Conservation (phyloP, 1,140 invertebrate genomes). For the Mesaphorura yosii region DNA sequence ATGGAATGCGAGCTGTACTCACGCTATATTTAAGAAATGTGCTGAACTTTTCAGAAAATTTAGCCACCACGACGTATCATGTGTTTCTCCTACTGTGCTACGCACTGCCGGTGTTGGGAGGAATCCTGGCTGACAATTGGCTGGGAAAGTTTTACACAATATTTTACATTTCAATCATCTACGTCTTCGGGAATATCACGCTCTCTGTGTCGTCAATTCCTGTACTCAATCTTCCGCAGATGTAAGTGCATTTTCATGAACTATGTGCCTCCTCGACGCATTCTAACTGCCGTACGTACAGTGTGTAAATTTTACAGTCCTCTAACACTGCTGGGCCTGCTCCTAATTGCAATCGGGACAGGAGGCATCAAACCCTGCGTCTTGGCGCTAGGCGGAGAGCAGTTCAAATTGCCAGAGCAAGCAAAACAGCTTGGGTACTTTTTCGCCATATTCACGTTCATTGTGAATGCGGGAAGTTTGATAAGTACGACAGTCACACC, state of each 20-base stretch:
- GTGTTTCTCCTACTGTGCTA: slow-evolving; percentile 69
- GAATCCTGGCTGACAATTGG: slow-evolving; percentile 54
- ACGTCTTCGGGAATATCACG: slow-evolving; percentile 42
- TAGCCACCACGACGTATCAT: slow-evolving; percentile 70
- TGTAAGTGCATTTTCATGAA: slow-evolving; percentile 26
- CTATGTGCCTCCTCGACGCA: too few relatives aligned
- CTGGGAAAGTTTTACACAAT: slow-evolving; percentile 40
- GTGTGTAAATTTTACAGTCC: slow-evolving; percentile 19
- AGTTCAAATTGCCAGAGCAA: slow-evolving; percentile 40
- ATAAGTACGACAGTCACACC: slow-evolving; percentile 67
- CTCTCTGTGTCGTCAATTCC: slow-evolving; percentile 38
- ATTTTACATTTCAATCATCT: slow-evolving; percentile 38
- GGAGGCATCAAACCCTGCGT: slow-evolving; percentile 73
- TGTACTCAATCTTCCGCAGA: slow-evolving; percentile 19
- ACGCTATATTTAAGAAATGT: slow-evolving; percentile 63
- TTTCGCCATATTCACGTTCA: slow-evolving; percentile 49
- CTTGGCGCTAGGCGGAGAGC: slow-evolving; percentile 55
- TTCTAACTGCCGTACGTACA: neutral
- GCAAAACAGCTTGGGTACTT: slow-evolving; percentile 39
- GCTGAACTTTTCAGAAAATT: slow-evolving; percentile 50
- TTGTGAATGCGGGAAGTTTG: slow-evolving; percentile 47
- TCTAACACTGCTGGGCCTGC: slow-evolving; percentile 48
- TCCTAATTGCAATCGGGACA: slow-evolving; percentile 75
- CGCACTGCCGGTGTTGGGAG: slow-evolving; percentile 73
- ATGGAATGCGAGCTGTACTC: slow-evolving; percentile 88